A percentile compares a stretch with the other conserved stretches of the same genome.
phyloP scores from a whole-genome alignment of 2,113 vertebrate genomes.

The Sialia sialis region DNA sequence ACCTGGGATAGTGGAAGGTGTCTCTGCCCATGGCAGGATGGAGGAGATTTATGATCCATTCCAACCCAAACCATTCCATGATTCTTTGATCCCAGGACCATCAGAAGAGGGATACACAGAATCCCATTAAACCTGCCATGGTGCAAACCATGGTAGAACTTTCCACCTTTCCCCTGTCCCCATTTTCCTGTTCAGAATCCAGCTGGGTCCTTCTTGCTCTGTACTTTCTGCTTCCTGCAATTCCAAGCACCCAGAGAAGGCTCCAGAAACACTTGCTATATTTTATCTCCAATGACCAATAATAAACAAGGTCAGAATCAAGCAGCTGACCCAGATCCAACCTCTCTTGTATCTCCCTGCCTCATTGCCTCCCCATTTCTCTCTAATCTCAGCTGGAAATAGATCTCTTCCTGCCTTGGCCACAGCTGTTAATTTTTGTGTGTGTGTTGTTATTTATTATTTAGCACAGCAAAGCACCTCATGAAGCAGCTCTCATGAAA shows the following conservation, averaged over 20 bases:
- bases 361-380: constrained; percentile 57
- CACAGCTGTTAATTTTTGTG: constrained; percentile 48
- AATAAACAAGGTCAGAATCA: constrained; percentile 54
- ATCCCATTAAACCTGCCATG: fast-evolving
- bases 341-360: constrained; percentile 54
- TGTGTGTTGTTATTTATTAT: constrained; percentile 67
- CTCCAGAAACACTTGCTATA: background rate
- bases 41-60: background rate
- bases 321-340: constrained; percentile 58
- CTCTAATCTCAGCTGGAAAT: constrained; percentile 18
- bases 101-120: background rate
- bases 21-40: background rate
- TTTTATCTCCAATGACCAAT: constrained; percentile 52
- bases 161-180: background rate
- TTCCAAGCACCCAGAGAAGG: background rate
- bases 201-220: background rate
- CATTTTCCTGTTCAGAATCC: background rate
- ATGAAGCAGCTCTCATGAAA: constrained; percentile 44
- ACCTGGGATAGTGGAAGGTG: background rate
- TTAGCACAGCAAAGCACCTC: constrained; percentile 56
- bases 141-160: fast-evolving
- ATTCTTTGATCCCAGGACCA: background rate
- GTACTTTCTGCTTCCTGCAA: background rate
- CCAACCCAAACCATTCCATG: background rate
- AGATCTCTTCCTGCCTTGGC: background rate